Base-by-base conservation (phyloP, 2,888 invertebrate species). In the Acleris emargana region DNA sequence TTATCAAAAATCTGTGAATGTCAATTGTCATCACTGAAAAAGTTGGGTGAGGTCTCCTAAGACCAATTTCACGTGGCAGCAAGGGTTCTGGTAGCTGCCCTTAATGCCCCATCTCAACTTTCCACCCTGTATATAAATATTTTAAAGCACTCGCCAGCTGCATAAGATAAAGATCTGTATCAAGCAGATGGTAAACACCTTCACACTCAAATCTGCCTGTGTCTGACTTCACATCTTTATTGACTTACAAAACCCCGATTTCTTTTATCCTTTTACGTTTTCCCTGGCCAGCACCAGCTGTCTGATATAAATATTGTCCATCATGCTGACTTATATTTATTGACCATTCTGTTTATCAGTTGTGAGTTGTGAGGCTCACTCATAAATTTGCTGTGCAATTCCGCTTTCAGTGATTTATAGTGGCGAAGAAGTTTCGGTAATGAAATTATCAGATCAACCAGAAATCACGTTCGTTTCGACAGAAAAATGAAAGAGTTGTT, bases 331-430 rank as follows among this genome's bases (percentile, higher is more conserved):
- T 52, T 45, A 61, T 66, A 66, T 66, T 66, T 66, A 66, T 61
- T 51, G 45, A 22, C 57, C 60, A 66, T 66, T 61, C 47, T 66
- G 57, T 66, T 66, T 66, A 66, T 61, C 66, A 66, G 52, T 45
- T 52, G 57, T 57, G 64, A 66, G 52, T 45, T 52, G 57, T 57
- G 64, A 52, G 45, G 54, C 51, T 66, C 54, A 38, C 57, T 57
- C 66, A 61, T 66, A 66, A 66, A 66, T 66, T 38, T 57, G 57
- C 51, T 22, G 43, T 51, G 61, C 60, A 47, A 66, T 66, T 61
- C 61, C 66, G 57, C 66, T 22, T 61, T 11, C 47, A 18, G 17
- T 66, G 66, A 66, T 66, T 66, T 66, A 61, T 61, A n/a, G 47
- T 51, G 42, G 55, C 45, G 43, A 66, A 55, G 60, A 57, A 52